These are phyloP conservation scores for Meliscaeva auricollis DNA, from an alignment of 2,888 invertebrate species.

Conservation along the genomic window DNA sequence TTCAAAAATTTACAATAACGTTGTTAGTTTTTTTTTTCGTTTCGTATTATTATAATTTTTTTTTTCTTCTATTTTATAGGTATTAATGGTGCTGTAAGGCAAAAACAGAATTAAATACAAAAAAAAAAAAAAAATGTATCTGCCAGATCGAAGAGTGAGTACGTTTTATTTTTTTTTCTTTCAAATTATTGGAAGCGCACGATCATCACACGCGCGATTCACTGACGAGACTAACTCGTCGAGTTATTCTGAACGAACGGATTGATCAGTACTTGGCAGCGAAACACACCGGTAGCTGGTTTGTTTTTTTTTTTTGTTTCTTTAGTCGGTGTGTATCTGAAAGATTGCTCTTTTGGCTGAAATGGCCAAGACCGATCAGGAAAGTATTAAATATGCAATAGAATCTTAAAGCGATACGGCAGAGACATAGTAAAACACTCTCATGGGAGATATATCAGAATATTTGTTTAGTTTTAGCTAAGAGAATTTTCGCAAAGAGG, in stretches of 20 bases:
- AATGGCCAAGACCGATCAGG: slow-evolving; percentile 59
- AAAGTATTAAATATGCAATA: slow-evolving; percentile 58
- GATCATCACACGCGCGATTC: slow-evolving; percentile 81
- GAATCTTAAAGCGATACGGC: slow-evolving; percentile 16
- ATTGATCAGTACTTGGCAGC: slow-evolving; percentile 60
- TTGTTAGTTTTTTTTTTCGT: slow-evolving; percentile 62
- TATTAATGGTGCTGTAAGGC: slow-evolving; percentile 18
- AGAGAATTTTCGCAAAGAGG: slow-evolving; percentile 46
- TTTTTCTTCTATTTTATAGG: slow-evolving; percentile 35
- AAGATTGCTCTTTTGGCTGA: slow-evolving; percentile 59
- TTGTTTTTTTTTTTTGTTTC: background rate
- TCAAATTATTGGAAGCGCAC: slow-evolving; percentile 63
- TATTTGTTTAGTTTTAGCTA: background rate
- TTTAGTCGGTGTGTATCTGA: slow-evolving; percentile 57
- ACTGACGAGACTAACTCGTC: slow-evolving; percentile 79
- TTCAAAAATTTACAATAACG: slow-evolving; percentile 61
- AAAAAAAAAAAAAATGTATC: slow-evolving; percentile 52
- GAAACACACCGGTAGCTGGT: slow-evolving; percentile 19
- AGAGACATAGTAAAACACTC: slow-evolving; percentile 5
- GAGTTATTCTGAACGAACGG: slow-evolving; percentile 54
- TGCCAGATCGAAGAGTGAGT: slow-evolving; percentile 16
- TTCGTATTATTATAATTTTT: slow-evolving; percentile 36
- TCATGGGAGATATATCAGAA: slow-evolving; percentile 43
- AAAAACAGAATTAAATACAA: slow-evolving; percentile 6
- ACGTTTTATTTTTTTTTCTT: background rate